phyloP scores from a whole-genome alignment of 2,888 invertebrate species.

The Cerceris rybyensis region DNA sequence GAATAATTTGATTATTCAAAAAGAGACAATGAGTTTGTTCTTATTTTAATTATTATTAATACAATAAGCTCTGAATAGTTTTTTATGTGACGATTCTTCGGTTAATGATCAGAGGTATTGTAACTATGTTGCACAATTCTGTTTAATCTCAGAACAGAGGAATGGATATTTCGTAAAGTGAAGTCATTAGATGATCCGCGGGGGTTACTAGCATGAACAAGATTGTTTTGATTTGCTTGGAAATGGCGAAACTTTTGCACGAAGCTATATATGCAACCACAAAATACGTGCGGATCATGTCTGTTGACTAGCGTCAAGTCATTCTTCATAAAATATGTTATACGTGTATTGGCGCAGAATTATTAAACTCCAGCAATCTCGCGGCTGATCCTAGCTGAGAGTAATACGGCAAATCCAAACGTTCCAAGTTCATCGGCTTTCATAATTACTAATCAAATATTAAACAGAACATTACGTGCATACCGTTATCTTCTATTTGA shows the following conservation, averaged over 20 bases:
- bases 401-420: constrained; percentile 62
- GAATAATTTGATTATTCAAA: no score
- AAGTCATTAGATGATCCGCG: not conserved
- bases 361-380: constrained; percentile 57
- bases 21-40: no score
- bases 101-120: no score
- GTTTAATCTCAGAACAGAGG: no score
- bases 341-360: constrained; percentile 69
- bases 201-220: constrained; percentile 1
- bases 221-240: constrained; percentile 19
- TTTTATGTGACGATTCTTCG: no score
- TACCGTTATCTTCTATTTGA: no score
- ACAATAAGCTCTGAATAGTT: no score
- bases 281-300: constrained; percentile 10
- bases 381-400: constrained; percentile 19
- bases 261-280: constrained; percentile 7
- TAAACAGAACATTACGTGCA: constrained; percentile 14
- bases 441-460: constrained; percentile 57
- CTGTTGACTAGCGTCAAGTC: constrained; percentile 44
- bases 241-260: constrained; percentile 21
- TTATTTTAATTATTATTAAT: no score
- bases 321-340: constrained; percentile 27
- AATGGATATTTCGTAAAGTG: no score
- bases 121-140: no score
- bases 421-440: constrained; percentile 52